phyloP scores from a whole-genome alignment of 2,113 vertebrate species.

The Excalfactoria chinensis region DNA sequence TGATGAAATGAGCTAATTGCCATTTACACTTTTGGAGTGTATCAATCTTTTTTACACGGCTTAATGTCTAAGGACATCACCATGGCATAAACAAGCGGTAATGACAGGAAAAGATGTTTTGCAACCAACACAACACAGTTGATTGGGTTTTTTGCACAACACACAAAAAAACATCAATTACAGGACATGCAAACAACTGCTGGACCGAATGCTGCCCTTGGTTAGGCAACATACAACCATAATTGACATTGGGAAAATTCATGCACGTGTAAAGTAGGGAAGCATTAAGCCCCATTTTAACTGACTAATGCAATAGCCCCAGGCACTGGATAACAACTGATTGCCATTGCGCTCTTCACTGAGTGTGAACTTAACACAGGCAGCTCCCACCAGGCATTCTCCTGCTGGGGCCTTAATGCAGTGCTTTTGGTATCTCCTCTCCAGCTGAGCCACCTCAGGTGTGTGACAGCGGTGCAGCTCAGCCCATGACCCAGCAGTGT shows the following conservation, averaged over 20 bases:
- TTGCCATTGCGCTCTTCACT: neutral
- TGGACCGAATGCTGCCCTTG: neutral
- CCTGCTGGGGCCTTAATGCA: neutral
- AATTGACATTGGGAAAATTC: neutral
- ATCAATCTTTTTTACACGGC: conserved; percentile 12
- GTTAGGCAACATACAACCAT: conserved; percentile 5
- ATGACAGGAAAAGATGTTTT: conserved; percentile 38
- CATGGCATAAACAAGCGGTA: neutral
- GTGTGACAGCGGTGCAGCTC: neutral
- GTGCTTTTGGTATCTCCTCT: neutral
- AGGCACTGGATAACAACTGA: neutral
- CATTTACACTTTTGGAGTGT: conserved; percentile 47
- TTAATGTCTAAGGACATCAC: neutral
- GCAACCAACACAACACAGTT: conserved; percentile 8
- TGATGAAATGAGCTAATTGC: conserved; percentile 61
- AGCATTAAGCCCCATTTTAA: neutral
- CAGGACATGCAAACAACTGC: neutral
- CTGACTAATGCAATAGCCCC: conserved; percentile 6
- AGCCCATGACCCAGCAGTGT: neutral
- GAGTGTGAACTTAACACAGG: neutral
- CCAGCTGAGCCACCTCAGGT: neutral
- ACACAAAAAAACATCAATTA: conserved; percentile 19
- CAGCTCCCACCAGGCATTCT: neutral
- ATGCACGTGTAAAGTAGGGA: neutral
- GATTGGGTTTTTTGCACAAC: conserved; percentile 16